Conservation (phyloP, 2,113 vertebrate species). For the Telmatochromis sp. region DNA sequence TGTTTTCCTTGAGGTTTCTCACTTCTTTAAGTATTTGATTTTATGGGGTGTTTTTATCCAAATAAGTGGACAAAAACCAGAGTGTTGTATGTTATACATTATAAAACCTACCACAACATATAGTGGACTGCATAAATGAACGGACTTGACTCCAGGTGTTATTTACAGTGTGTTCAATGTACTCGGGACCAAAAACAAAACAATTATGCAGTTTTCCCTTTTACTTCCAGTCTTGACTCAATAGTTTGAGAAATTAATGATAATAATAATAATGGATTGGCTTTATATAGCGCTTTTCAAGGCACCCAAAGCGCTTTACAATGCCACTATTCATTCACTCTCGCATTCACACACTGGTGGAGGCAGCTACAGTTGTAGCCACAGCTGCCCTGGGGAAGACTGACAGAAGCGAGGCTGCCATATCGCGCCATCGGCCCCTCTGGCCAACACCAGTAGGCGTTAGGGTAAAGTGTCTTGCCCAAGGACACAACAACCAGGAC, state of each 20-base stretch:
- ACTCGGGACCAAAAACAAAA: neutral
- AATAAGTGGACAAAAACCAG: neutral
- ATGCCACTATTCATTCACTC: too few relatives aligned
- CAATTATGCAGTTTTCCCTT: neutral
- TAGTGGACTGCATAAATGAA: neutral
- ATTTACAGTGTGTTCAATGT: neutral
- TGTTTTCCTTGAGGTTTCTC: neutral
- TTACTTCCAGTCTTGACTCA: neutral
- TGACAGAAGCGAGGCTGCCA: too few relatives aligned
- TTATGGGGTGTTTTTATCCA: neutral
- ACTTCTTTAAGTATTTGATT: neutral
- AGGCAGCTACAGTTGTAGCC: too few relatives aligned
- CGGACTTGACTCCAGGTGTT: neutral
- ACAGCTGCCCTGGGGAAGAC: too few relatives aligned
- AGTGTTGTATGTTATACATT: neutral
- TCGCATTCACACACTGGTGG: too few relatives aligned
- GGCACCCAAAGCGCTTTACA: too few relatives aligned
- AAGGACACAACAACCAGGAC: too few relatives aligned
- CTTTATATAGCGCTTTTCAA: too few relatives aligned
- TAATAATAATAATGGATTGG: too few relatives aligned
- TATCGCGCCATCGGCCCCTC: too few relatives aligned
- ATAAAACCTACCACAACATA: neutral
- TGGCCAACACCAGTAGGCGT: too few relatives aligned
- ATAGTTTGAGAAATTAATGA: neutral
- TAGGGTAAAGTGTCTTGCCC: too few relatives aligned